A percentile compares a stretch with the other conserved stretches of the same genome.
Conservation (phyloP, 1,140 invertebrate genomes). For the Ceratitis capitata region DNA sequence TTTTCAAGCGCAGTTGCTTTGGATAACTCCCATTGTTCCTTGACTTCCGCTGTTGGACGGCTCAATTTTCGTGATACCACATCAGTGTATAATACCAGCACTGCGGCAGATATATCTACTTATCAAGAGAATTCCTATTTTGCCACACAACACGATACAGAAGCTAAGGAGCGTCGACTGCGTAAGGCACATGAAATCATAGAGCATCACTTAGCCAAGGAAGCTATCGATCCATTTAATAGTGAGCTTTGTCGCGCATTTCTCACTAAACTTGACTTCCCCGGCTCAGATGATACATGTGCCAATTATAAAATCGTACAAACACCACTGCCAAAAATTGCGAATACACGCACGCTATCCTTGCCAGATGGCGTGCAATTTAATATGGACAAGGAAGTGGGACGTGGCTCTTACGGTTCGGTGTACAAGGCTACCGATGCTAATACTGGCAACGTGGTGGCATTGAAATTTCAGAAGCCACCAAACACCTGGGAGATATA, state of each 20-base stretch:
- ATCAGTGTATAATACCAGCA: constrained; percentile 38
- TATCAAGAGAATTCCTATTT: constrained; percentile 65
- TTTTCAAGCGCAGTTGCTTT: constrained; percentile 58
- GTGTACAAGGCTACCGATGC: constrained; percentile 70
- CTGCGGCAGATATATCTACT: constrained; percentile 57
- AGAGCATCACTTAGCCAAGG: constrained; percentile 56
- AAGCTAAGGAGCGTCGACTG: constrained; percentile 58
- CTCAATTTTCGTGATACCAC: constrained; percentile 57
- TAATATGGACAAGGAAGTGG: constrained; percentile 78
- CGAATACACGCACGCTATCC: constrained; percentile 66
- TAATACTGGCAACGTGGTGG: constrained; percentile 72
- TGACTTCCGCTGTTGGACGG: constrained; percentile 56
- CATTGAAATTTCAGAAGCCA: constrained; percentile 81
- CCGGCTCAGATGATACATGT: constrained; percentile 50
- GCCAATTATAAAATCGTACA: constrained; percentile 61
- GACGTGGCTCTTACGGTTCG: constrained; percentile 79
- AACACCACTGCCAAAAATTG: constrained; percentile 65
- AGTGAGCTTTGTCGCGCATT: constrained; percentile 70
- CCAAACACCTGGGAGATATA: constrained; percentile 85
- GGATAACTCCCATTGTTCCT: constrained; percentile 60
- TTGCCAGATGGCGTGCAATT: constrained; percentile 71
- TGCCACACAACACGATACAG: constrained; percentile 60
- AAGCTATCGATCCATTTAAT: constrained; percentile 69
- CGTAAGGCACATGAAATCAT: constrained; percentile 61
- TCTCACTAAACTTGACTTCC: constrained; percentile 70